Evolutionary conservation across 2,797 vertebrate species (phyloP), one percentile per base, ranked within the genome.

Genomic region (Argentina silus): DNA sequence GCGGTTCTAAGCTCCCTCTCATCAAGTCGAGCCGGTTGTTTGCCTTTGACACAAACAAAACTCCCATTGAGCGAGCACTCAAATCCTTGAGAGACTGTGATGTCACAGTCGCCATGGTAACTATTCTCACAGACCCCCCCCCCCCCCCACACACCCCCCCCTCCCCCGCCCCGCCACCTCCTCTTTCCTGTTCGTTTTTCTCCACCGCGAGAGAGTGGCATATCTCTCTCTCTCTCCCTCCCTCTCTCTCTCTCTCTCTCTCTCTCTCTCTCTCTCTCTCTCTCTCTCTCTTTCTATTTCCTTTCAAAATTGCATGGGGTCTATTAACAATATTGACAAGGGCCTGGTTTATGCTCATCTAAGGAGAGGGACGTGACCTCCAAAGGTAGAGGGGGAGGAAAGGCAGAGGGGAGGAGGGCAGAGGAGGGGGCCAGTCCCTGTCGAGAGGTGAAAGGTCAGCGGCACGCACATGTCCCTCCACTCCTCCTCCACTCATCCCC

Each of bases 71-170:
- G 76, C 69, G 60, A 75, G 74, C 62, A 55, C 81, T 78, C 79
- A 77, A 84, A 78, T 78, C 69, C 85, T 14, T 44, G 48, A 61
- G 69, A 72, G 78, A 55, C 11, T 21, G 77, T 92, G 91, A 93
- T 90, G 90, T 91, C 90, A 91, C 7, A 47, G 86, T 93, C 82
- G 63, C 92, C 90, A 91, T 92, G 85, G 92, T 61, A 90, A 92
- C 91, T 73, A 84, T 89, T 91, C 86, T 89, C 88, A 89, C 82
- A 77, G 83, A 76, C 74, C 17, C n/a, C n/a, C n/a, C n/a, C n/a
- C n/a, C n/a, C n/a, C n/a, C n/a, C n/a, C n/a, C n/a, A n/a, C n/a
- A n/a, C 61, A 69, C 72, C 73, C 77, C 62, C 65, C 47, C 73
- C 67, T 19, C 67, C 67, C 77, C 59, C 55, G 51, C 17, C 75